Evolutionary conservation across 2,888 invertebrate genomes (phyloP), one percentile per base, ranked within the genome.

Genomic region (Mesorhabditis belari): DNA sequence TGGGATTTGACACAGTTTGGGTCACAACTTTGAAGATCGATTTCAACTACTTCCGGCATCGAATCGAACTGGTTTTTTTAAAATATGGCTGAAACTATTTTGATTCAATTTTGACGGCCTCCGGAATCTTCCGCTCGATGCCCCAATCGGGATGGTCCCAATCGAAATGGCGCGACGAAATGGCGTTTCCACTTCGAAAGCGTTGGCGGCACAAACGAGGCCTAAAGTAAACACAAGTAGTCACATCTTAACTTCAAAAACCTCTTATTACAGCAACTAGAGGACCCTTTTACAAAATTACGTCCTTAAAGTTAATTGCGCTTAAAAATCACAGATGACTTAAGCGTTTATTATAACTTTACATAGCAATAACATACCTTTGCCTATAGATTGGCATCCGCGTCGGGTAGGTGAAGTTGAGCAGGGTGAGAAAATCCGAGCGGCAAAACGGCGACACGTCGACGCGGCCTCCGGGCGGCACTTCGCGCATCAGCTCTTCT

Each of bases 371-470:
- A 35, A n/a, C 44, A 1, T 35, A 35, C 44, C 44, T 27, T 66
- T 63, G 58, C 6, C 65, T 62, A 59, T 68, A 68, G 49, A 74
- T 60, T 3, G 72, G 69, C 35, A 71, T 71, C 26, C 71, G 67
- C 49, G 67, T 71, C 4, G 69, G 70, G 58, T 75, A 71, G 19
- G 65, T 56, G 44, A 35, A 35, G 44, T 35, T n/a, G 44, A 35
- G 44, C 12, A 35, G 44, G 44, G 12, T 35, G 44, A n/a, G 12
- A 35, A 35, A 35, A n/a, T 35, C 44, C 12, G 44, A 9, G 12
- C 44, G 12, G 1, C 12, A 35, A n/a, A 35, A 35, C 12, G 44
- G 44, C 12, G 44, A 35, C n/a, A 35, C 44, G 44, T 35, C 44
- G 44, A 35, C 44, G 44, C 12, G 12, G 44, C 44, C 44, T 17